Evolutionary conservation across 2,888 invertebrate genomes (phyloP).

Genomic region (Tanaodytes sp.): DNA sequence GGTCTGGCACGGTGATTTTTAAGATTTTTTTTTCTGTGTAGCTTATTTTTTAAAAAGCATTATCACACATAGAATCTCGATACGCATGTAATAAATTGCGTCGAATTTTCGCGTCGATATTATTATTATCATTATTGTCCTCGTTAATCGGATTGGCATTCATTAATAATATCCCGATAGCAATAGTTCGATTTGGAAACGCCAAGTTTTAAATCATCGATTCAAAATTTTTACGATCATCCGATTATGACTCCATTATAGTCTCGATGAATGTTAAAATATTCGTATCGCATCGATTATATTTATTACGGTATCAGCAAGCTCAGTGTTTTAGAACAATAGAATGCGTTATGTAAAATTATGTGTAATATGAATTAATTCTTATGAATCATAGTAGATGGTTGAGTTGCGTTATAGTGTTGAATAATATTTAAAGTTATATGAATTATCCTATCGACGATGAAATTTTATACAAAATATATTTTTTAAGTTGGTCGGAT

Average conservation of each 20-base stretch:
- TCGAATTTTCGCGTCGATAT: slow-evolving; percentile 50
- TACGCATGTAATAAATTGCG: slow-evolving; percentile 49
- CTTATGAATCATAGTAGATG: too few relatives aligned
- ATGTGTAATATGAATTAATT: slow-evolving; percentile 9
- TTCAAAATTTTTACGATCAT: slow-evolving; percentile 41
- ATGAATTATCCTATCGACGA: too few relatives aligned
- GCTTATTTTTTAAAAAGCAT: slow-evolving; percentile 41
- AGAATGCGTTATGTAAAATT: too few relatives aligned
- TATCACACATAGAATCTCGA: slow-evolving; percentile 32
- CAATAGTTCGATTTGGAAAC: slow-evolving; percentile 41
- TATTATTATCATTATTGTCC: slow-evolving; percentile 54
- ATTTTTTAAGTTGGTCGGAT: too few relatives aligned
- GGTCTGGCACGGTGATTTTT: too few relatives aligned
- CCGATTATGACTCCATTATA: slow-evolving; percentile 46
- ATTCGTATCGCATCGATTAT: slow-evolving; percentile 21
- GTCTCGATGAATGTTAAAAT: slow-evolving; percentile 36
- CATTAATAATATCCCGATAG: slow-evolving; percentile 53
- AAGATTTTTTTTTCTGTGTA: too few relatives aligned
- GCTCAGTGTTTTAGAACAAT: too few relatives aligned
- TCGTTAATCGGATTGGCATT: slow-evolving; percentile 58
- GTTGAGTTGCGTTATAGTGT: too few relatives aligned
- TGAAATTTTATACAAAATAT: too few relatives aligned
- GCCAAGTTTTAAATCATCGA: slow-evolving; percentile 46
- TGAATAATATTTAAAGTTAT: too few relatives aligned
- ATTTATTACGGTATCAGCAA: slow-evolving; percentile 6